Evolutionary conservation across 2,113 vertebrate species (phyloP).

Genomic region (Tiliqua scincoides): DNA sequence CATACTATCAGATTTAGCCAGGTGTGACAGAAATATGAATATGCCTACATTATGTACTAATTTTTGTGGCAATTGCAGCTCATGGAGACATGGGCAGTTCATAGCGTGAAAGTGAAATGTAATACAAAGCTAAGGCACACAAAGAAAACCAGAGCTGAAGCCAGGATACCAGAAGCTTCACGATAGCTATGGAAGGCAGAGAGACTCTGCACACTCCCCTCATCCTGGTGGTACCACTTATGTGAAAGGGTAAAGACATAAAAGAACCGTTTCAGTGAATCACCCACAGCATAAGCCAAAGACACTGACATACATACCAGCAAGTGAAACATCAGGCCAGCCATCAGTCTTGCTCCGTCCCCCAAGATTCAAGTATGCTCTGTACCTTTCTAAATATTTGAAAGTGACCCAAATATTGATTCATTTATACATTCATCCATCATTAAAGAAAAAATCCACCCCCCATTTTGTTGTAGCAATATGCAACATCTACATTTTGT

Average conservation of each 20-base stretch:
- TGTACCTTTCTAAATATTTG: neutral
- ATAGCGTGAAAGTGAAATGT: neutral
- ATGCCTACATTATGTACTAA: neutral
- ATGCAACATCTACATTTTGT: no score
- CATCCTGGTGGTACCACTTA: no score
- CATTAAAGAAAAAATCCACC: neutral
- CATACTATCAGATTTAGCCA: conserved; percentile 18
- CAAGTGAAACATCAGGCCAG: neutral
- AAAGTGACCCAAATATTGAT: neutral
- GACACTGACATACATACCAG: neutral
- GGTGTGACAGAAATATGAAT: conserved; percentile 17
- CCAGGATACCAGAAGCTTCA: no score
- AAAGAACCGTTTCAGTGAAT: no score
- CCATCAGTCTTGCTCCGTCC: neutral
- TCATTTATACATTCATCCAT: neutral
- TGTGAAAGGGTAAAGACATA: neutral
- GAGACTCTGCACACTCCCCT: no score
- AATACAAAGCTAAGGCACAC: neutral
- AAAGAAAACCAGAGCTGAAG: neutral
- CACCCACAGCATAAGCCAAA: neutral
- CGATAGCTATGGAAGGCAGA: neutral
- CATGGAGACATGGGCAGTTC: neutral
- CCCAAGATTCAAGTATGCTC: neutral
- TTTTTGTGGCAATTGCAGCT: neutral
- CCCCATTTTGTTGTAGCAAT: no score